Conservation (phyloP, 1,140 invertebrate species). For the Diuraphis noxia region DNA sequence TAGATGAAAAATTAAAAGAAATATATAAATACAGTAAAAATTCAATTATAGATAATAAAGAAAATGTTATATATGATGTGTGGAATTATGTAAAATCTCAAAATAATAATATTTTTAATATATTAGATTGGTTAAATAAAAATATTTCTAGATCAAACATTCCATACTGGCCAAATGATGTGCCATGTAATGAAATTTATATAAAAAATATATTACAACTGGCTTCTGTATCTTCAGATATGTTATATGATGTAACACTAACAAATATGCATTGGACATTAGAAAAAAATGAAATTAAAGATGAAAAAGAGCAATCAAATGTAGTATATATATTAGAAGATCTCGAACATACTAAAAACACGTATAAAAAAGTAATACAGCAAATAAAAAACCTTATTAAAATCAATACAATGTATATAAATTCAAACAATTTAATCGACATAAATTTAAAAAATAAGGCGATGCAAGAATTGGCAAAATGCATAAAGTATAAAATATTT, state of each 20-base stretch:
- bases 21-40: not conserved
- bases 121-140: slow-evolving; percentile 25
- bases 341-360: not conserved
- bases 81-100: not conserved
- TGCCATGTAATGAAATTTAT: not conserved
- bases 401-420: not conserved
- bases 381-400: not conserved
- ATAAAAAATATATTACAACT: not conserved
- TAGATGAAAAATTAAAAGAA: not conserved
- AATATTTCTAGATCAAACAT: too few relatives aligned
- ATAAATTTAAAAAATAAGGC: not conserved
- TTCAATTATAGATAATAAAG: not conserved
- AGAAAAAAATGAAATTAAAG: not conserved
- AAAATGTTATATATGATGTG: not conserved
- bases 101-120: slow-evolving; percentile 34
- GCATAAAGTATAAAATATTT: not conserved
- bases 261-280: not conserved
- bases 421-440: not conserved
- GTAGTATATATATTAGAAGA: not conserved
- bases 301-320: not conserved
- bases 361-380: not conserved
- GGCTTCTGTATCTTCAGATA: not conserved
- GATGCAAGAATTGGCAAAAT: not conserved
- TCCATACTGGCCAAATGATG: not conserved
- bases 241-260: slow-evolving; percentile 35